Evolutionary conservation across 2,113 vertebrate species (phyloP), one percentile per base, ranked within the genome.

Genomic region (Misgurnus anguillicaudatus): DNA sequence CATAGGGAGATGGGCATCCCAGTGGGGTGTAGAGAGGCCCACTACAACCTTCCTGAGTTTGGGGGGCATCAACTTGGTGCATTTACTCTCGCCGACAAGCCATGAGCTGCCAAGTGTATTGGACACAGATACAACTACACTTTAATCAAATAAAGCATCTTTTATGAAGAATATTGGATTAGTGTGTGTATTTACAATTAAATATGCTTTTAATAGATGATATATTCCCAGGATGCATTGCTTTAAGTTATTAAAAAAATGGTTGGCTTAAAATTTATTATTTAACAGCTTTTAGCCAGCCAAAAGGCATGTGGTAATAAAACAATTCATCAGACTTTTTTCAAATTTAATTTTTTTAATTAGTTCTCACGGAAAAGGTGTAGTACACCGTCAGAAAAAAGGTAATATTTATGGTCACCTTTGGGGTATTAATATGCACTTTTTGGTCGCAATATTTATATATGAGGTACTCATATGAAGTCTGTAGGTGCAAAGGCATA

Each of bases 31-130:
- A 55, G 62, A 8, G 53, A 64, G 17, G 53, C 61, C 14, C 55
- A 75, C 7, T n/a, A 61, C 24, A 42, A 75, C 53, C 58, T 55
- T 73, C 38, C 39, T 45, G 17, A 48, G 60, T 47, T 68, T 68
- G 38, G 14, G 16, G 38, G 62, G 45, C 74, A 73, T 65, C 63
- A 31, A 16, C 21, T 45, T 63, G 47, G 57, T 5, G 9, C 61
- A 60, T 5, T 39, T 55, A 47, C 45, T 65, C 65, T 66, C 19
- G 11, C 61, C 62, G 60, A 58, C 57, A 72, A 16, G 9, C 60
- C 55, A 61, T 19, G 5, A 9, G 9, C 42, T n/a, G 4, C 42
- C 4, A 3, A 10, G 47, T 9, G 3, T 69, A 69, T 78, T 76
- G 31, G 61, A 76, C 45, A 76, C 60, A 16, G 24, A 11, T 14